phyloP scores from a whole-genome alignment of 2,888 invertebrate genomes.

The Amitus sp. region DNA sequence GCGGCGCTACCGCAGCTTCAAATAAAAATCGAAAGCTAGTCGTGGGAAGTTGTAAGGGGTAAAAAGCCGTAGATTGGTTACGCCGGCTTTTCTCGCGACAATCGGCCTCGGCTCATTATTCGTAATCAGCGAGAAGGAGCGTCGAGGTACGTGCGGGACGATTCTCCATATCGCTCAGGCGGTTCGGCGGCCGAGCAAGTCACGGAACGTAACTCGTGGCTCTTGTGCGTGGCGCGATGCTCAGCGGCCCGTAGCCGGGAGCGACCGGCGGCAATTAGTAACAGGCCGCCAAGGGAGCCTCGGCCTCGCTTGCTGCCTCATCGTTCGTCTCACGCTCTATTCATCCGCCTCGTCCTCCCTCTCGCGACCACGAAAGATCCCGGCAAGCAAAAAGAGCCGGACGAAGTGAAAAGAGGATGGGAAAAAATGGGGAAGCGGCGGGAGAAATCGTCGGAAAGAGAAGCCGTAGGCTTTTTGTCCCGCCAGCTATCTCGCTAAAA shows the following conservation, averaged over 20 bases:
- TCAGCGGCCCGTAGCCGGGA: slow-evolving; percentile 49
- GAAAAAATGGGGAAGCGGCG: slow-evolving; percentile 33
- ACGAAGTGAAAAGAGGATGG: slow-evolving; percentile 50
- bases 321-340: slow-evolving; percentile 42
- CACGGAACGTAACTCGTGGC: no score
- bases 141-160: background rate
- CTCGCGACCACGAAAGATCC: slow-evolving; percentile 46
- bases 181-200: slow-evolving; percentile 1
- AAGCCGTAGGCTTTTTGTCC: slow-evolving; percentile 64
- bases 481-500: slow-evolving; percentile 60
- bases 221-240: slow-evolving; percentile 31
- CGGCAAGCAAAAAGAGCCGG: slow-evolving; percentile 55
- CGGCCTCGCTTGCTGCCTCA: slow-evolving; percentile 31
- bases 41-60: no score
- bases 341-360: slow-evolving; percentile 25
- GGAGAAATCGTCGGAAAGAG: slow-evolving; percentile 45
- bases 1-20: no score
- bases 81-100: no score
- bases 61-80: no score
- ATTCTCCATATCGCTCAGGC: slow-evolving; percentile 14
- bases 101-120: no score
- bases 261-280: slow-evolving; percentile 19
- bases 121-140: background rate
- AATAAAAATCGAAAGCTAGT: no score
- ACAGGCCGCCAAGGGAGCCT: slow-evolving; percentile 28